Evolutionary conservation across 2,113 vertebrate genomes (phyloP), one percentile per base, ranked within the genome.

Genomic region (Elephas maximus): DNA sequence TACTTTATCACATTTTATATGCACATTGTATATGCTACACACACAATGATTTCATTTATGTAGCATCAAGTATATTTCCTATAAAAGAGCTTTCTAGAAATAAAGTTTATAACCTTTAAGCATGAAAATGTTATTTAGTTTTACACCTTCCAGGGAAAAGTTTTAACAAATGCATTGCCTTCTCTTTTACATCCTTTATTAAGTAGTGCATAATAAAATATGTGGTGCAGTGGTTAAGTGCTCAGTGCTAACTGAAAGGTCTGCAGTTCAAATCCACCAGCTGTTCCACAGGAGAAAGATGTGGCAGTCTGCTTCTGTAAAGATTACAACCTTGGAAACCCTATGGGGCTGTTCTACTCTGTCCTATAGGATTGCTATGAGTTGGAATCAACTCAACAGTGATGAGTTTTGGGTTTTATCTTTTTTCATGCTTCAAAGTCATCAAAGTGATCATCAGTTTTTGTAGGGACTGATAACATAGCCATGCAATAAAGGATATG

Each of bases 21-120:
- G n/a, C 78, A 5, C 8, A 77, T 78, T 53, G 82, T 17, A 80
- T 51, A 91, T 62, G 53, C 5, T 28, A 78, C 0, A 44, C 33
- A 65, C 9, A 7, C 0, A 65, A 94, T 5, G 87, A 30, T 74
- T 91, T 73, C 6, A 74, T 45, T 84, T 94, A 74, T 51, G 41
- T 17, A 82, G 12, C 14, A 84, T 57, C 45, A 62, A 60, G 23
- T 2, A 48, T 79, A 82, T 78, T 83, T 92, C 18, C 44, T 83
- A 51, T 26, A 33, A 77, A 92, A 74, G 26, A 81, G 44, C 15
- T 82, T 93, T 71, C 23, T 63, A 94, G n/a, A 84, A 84, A 93
- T 51, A 86, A 24, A 69, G 15, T 82, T 26, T 60, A 87, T 57
- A 77, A 77, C 1, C 0, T 17, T 71, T 73, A 73, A 87, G 8